These are phyloP conservation scores for Pseudomugil tenellus DNA, from an alignment of 2,797 vertebrate genomes.

Conservation along the genomic window DNA sequence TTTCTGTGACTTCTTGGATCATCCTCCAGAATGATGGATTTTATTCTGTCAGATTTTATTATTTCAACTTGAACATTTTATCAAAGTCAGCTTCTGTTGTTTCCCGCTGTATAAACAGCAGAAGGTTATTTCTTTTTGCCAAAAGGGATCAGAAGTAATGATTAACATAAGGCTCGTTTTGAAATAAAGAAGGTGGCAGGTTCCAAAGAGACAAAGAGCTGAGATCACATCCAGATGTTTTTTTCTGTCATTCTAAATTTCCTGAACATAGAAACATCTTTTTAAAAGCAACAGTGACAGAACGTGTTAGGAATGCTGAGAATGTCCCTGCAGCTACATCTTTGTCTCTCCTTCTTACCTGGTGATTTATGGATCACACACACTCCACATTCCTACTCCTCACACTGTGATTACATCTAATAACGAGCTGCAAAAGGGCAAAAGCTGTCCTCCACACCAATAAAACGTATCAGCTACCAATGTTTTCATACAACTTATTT, in stretches of 20 bases:
- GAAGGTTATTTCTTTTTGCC: background rate
- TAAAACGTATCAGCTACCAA: background rate
- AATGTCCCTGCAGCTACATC: slow-evolving; percentile 19
- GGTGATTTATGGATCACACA: slow-evolving; percentile 8
- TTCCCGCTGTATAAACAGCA: background rate
- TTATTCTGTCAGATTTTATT: background rate
- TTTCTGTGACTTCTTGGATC: slow-evolving; percentile 8
- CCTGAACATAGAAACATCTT: background rate
- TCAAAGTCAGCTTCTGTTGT: background rate
- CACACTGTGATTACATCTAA: background rate
- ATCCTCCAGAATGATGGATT: background rate
- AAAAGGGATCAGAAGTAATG: background rate
- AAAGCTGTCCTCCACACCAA: background rate
- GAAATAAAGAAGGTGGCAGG: background rate
- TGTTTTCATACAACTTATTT: background rate
- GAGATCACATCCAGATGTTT: background rate
- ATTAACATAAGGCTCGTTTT: background rate
- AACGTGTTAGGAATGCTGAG: slow-evolving; percentile 23
- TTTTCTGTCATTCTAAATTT: slow-evolving; percentile 1
- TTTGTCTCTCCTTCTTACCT: background rate
- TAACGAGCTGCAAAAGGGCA: background rate
- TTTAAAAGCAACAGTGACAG: background rate
- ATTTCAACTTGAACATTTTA: background rate
- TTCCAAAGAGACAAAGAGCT: background rate
- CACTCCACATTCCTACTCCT: slow-evolving; percentile 8